phyloP scores from a whole-genome alignment of 2,797 vertebrate species.

The Tauraco hartlaubi region DNA sequence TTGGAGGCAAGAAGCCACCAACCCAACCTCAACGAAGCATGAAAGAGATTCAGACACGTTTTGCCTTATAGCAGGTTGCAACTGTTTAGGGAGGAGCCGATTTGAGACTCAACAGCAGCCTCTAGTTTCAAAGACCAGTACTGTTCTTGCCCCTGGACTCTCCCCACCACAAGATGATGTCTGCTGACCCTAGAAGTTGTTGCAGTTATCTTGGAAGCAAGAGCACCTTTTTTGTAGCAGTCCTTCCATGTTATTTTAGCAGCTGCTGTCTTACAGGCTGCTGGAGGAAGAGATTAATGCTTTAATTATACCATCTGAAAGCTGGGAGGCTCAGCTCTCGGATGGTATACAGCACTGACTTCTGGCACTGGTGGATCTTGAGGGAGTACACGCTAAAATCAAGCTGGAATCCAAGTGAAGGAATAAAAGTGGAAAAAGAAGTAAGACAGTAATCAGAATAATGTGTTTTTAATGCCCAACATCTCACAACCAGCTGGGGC shows the following conservation, averaged over 20 bases:
- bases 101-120: conserved; percentile 39
- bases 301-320: conserved; percentile 71
- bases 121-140: conserved; percentile 40
- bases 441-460: conserved; percentile 59
- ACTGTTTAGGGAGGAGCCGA: neutral
- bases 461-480: conserved; percentile 67
- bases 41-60: neutral
- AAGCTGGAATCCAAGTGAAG: conserved; percentile 60
- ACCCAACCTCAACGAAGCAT: neutral
- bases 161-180: neutral
- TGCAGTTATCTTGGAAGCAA: neutral
- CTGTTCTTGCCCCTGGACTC: neutral
- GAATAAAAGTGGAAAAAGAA: conserved; percentile 48
- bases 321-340: conserved; percentile 48
- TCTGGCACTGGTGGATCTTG: conserved; percentile 58
- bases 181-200: neutral
- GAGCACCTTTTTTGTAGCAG: neutral
- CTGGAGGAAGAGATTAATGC: conserved; percentile 74
- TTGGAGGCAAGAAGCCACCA: neutral
- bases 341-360: conserved; percentile 49
- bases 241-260: conserved; percentile 31
- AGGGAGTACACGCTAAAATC: conserved; percentile 60
- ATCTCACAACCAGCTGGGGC: conserved; percentile 70
- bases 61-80: fast-evolving
- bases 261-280: conserved; percentile 65